Conservation (phyloP, 2,888 invertebrate species). For the Silvanus unidentatus region DNA sequence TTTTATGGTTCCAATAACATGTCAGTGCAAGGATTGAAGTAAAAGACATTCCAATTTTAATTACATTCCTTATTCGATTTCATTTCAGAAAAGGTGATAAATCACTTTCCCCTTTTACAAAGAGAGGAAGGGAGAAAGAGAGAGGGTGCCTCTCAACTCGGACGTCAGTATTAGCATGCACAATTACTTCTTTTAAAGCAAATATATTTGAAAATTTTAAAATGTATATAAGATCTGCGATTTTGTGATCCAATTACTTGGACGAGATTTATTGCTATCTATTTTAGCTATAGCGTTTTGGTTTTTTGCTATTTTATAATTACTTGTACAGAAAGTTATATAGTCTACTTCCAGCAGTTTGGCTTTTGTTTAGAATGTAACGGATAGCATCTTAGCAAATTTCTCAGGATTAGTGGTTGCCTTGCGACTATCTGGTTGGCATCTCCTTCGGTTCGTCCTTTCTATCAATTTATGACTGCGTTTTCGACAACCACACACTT, state of each 20-base stretch:
- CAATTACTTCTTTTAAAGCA: slow-evolving; percentile 32
- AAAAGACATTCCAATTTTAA: slow-evolving; percentile 39
- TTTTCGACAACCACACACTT: slow-evolving; percentile 25
- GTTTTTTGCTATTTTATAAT: slow-evolving; percentile 13
- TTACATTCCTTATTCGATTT: slow-evolving; percentile 42
- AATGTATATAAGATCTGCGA: slow-evolving; percentile 26
- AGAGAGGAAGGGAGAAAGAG: slow-evolving; percentile 1
- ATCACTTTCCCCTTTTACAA: slow-evolving; percentile 32
- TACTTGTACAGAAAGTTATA: slow-evolving; percentile 24
- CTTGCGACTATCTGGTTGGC: slow-evolving; percentile 20
- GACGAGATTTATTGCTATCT: slow-evolving; percentile 19
- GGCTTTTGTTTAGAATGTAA: slow-evolving; percentile 17
- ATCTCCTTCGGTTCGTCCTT: slow-evolving; percentile 18
- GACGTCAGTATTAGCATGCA: slow-evolving; percentile 31
- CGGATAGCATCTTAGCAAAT: slow-evolving; percentile 15
- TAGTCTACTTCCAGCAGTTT: slow-evolving; percentile 8
- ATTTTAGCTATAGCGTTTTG: background rate
- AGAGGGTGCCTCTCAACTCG: slow-evolving; percentile 20
- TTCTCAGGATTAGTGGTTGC: slow-evolving; percentile 22
- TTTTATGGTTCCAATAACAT: too few relatives aligned
- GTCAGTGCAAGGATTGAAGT: slow-evolving; percentile 37
- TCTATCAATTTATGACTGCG: slow-evolving; percentile 23
- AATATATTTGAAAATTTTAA: slow-evolving; percentile 25
- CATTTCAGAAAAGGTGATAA: slow-evolving; percentile 33
- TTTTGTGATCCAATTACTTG: slow-evolving; percentile 28